phyloP scores from a whole-genome alignment of 2,888 invertebrate genomes.

The Plebejus anna region DNA sequence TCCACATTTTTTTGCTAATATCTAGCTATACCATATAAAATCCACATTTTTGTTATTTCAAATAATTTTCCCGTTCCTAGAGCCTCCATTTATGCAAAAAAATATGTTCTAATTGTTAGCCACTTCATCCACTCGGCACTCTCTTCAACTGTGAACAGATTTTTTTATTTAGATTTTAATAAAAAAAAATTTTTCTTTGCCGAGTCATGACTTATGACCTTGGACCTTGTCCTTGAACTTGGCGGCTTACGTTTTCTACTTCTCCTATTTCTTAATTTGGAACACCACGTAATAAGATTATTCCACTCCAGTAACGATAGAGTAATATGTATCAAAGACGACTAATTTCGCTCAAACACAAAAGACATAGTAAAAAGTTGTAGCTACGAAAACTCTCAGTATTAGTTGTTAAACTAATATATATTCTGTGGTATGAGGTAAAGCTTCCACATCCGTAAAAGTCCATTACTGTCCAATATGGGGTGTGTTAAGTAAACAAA shows the following conservation, averaged over 20 bases:
- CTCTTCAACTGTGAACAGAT: too few species aligned
- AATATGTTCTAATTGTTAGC: too few species aligned
- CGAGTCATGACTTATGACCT: not conserved
- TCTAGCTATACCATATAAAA: too few species aligned
- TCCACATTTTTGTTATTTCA: too few species aligned
- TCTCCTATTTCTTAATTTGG: not conserved
- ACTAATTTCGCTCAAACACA: not conserved
- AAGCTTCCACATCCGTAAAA: not conserved
- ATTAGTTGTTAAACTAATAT: not conserved
- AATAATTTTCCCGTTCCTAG: too few species aligned
- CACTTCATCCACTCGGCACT: too few species aligned
- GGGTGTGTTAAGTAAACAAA: constrained; percentile 1
- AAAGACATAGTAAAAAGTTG: not conserved
- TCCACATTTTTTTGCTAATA: too few species aligned
- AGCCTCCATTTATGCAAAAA: too few species aligned
- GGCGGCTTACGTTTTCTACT: not conserved
- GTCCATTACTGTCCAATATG: not conserved
- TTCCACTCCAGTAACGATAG: not conserved
- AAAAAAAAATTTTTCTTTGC: too few species aligned
- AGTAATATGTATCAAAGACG: too few species aligned
- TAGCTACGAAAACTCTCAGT: too few species aligned
- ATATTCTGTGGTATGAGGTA: not conserved
- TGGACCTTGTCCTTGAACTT: not conserved
- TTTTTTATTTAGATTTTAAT: too few species aligned
- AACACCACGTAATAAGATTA: not conserved